Evolutionary conservation across 2,113 vertebrate species (phyloP), one percentile per base, ranked within the genome.

Genomic region (Sylvia atricapilla): DNA sequence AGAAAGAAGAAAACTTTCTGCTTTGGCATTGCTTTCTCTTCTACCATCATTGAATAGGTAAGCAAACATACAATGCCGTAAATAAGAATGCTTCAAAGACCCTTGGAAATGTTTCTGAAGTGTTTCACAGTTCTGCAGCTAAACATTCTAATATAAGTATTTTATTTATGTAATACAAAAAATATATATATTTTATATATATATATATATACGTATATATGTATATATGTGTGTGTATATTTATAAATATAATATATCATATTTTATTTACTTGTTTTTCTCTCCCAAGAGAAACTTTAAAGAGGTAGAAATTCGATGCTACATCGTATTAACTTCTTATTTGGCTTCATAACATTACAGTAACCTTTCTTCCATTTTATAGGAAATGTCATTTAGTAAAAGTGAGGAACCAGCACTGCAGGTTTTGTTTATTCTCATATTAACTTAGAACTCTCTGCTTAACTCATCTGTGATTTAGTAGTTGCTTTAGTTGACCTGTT

Each of bases 1-100:
- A 41, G 99, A 99, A 97, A 98, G 99, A 96, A 98, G 99, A 95
- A 99, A 99, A 84, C 98, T 99, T 92, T 99, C 99, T 43, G 98
- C 99, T 28, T 97, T 99, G 95, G 99, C 99, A 62, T 96, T 99
- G 82, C 98, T 99, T 86, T 99, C 99, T 49, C 98, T 99, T 76
- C 97, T 99, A 25, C 99, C 99, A 2, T 99, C 99, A 75, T 92
- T 98, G 96, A 99, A 99, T 97, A 98, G 98, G 99, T 99, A 80
- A 98, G 97, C 18, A 79, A 74, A 80, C 14, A 9, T 77, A 58
- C 23, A 69, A 0, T 66, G 6, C 20, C 5, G 64, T 79, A 52
- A 76, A 69, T 67, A 80, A 50, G 20, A 62, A 47, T 37, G 13
- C 23, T 72, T 85, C 20, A 35, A 82, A 50, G 24, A 7, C 27